Evolutionary conservation across 2,113 vertebrate genomes (phyloP).

Genomic region (Prietella phreatophila): DNA sequence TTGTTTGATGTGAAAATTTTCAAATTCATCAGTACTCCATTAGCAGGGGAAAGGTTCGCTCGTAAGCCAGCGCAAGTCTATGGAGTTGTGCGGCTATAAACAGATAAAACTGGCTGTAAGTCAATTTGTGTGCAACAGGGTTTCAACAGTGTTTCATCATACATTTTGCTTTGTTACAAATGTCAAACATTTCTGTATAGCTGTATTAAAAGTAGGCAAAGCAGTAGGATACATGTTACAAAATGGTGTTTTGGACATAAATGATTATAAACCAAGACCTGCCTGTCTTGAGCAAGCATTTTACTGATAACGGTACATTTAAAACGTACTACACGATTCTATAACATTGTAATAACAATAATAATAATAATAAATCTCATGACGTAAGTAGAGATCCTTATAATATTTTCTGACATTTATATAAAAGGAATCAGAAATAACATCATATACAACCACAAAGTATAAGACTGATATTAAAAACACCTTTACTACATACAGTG

Average conservation of each 20-base stretch:
- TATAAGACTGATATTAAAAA: neutral
- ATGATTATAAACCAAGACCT: neutral
- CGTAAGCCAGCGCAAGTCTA: neutral
- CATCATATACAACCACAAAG: neutral
- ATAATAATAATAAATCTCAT: neutral
- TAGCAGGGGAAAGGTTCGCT: neutral
- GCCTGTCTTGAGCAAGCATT: neutral
- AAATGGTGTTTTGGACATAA: neutral
- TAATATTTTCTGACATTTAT: neutral
- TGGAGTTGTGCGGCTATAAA: neutral
- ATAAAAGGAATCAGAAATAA: neutral
- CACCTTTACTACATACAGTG: neutral
- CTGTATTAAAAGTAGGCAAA: neutral
- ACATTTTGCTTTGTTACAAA: neutral
- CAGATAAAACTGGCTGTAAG: neutral
- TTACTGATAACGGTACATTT: neutral
- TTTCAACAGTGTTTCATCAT: too few relatives aligned
- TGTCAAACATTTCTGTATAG: neutral
- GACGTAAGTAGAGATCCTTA: neutral
- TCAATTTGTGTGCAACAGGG: neutral
- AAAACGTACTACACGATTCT: neutral
- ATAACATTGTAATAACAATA: neutral
- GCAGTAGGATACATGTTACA: neutral
- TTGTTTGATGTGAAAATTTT: neutral
- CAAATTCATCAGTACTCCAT: neutral